Evolutionary conservation across 2,797 vertebrate species (phyloP), one percentile per base, ranked within the genome.

Genomic region (Peromyscus melanophrys): DNA sequence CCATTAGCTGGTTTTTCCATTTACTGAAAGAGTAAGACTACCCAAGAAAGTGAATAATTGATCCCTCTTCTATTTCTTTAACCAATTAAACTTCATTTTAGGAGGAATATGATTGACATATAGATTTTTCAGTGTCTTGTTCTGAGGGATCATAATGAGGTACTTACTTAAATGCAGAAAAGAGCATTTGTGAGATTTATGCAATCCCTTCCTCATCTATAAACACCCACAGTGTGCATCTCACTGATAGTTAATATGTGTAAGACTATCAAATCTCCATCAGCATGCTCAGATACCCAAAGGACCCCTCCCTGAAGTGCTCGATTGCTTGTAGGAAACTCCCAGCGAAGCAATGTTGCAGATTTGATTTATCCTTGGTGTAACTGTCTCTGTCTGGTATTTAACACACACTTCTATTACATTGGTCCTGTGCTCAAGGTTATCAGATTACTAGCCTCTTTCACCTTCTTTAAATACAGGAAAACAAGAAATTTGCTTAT

Each of bases 371-470:
- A 57, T 73, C 4, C 57, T 43, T 55, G 63, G 40, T 49, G 7
- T 75, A 37, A 37, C 5, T 87, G 37, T 49, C 57, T 80, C 65
- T 73, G 59, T 63, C 76, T 37, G 61, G 9, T 25, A 49, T 11
- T 63, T 84, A 90, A 43, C 31, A 43, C 21, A 73, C 49, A 16
- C 49, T 57, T 80, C 40, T 57, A 37, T 82, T n/a, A 61, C 19
- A 52, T 59, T 59, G 6, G 25, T 76, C 16, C 21, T 49, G 12
- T 37, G 17, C 85, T 55, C 61, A 52, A 88, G 27, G 52, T 88
- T 90, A 57, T 69, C 80, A 85, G 23, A 90, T 65, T 90, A 71
- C 3, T n/a, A 87, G 3, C 76, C 9, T 92, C 40, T 90, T 93
- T 88, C 29, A 49, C 11, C 1, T 89, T 93, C 19, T 96, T 83